Evolutionary conservation across 2,113 vertebrate species (phyloP).

Genomic region (Nicator chloris): DNA sequence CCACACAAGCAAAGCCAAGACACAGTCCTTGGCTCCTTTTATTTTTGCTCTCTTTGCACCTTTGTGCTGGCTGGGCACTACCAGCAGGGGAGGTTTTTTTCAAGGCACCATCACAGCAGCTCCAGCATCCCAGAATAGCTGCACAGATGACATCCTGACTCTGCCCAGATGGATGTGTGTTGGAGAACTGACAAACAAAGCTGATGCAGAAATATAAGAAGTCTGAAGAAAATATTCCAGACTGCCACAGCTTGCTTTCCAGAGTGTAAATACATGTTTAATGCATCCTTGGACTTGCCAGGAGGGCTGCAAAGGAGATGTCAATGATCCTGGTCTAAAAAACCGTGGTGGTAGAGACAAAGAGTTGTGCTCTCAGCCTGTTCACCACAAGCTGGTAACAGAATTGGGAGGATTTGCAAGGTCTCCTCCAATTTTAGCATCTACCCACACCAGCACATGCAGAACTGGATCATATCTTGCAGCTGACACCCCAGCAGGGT

Average conservation of each 20-base stretch:
- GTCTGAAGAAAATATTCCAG: background rate
- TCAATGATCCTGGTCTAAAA: background rate
- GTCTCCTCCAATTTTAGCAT: background rate
- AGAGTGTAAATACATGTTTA: background rate
- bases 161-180: background rate
- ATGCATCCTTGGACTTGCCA: background rate
- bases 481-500: background rate
- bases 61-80: background rate
- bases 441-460: background rate
- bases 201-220: background rate
- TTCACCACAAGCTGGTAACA: background rate
- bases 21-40: background rate
- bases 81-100: background rate
- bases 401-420: background rate
- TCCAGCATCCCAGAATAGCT: background rate
- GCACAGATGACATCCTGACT: background rate
- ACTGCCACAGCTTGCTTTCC: background rate
- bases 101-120: background rate
- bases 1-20: background rate
- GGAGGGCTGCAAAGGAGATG: background rate
- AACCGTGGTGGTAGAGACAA: accelerated
- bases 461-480: background rate
- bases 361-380: background rate
- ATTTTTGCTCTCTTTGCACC: background rate
- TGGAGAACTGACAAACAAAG: background rate